These are phyloP conservation scores for Ptycholaimellus sp. DNA, from an alignment of 2,888 invertebrate genomes.

Conservation along the genomic window DNA sequence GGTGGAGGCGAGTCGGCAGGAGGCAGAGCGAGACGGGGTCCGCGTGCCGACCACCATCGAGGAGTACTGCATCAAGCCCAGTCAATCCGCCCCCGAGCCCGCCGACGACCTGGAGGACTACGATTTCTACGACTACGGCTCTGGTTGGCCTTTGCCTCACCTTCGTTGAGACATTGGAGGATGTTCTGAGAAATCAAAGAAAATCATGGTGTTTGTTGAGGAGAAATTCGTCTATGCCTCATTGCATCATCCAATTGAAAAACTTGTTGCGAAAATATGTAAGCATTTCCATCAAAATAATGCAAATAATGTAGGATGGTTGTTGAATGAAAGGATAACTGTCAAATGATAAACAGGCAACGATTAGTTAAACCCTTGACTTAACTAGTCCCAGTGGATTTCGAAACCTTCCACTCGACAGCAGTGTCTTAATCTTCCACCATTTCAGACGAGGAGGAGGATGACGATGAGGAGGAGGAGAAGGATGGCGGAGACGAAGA, in stretches of 20 bases:
- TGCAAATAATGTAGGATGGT: too few species aligned
- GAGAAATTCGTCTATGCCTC: neutral
- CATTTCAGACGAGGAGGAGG: slow-evolving; percentile 4
- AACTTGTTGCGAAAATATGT: too few species aligned
- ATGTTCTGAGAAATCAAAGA: neutral
- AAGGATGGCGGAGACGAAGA: slow-evolving; percentile 16
- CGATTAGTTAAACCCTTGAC: too few species aligned
- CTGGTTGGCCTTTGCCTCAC: slow-evolving; percentile 4
- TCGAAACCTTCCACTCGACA: too few species aligned
- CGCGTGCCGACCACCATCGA: slow-evolving; percentile 86
- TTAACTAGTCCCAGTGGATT: too few species aligned
- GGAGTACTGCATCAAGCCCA: slow-evolving; percentile 82
- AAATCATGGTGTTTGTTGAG: neutral
- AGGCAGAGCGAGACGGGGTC: slow-evolving; percentile 86
- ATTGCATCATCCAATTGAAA: too few species aligned
- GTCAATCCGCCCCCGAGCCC: slow-evolving; percentile 59
- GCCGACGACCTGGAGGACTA: slow-evolving; percentile 65
- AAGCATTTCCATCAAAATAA: too few species aligned
- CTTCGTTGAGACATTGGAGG: slow-evolving; percentile 1
- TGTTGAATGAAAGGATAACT: too few species aligned
- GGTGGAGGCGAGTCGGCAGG: slow-evolving; percentile 72
- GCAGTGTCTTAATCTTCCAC: too few species aligned
- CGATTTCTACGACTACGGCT: slow-evolving; percentile 43
- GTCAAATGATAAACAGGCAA: too few species aligned
- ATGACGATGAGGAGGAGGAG: slow-evolving; percentile 5